Evolutionary conservation across 2,888 invertebrate genomes (phyloP).

Genomic region (Panzeria rudis): DNA sequence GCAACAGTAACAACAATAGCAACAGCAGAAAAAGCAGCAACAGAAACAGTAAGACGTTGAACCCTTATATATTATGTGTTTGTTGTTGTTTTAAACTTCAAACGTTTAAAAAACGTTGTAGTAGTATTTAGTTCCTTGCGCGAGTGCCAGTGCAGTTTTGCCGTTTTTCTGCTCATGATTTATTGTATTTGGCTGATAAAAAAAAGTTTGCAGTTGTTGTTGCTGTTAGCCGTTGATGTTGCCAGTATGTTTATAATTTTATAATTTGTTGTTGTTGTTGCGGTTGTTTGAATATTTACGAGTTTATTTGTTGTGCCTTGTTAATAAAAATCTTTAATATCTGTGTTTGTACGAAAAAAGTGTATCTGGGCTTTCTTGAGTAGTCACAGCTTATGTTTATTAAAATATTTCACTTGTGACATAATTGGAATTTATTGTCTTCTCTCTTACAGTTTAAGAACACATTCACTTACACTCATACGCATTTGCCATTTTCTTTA

Average conservation of each 20-base stretch:
- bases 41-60: slow-evolving; percentile 54
- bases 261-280: slow-evolving; percentile 27
- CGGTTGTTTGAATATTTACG: slow-evolving; percentile 69
- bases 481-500: slow-evolving; percentile 2
- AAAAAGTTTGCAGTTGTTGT: slow-evolving; percentile 46
- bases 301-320: slow-evolving; percentile 71
- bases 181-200: slow-evolving; percentile 69
- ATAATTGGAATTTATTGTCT: slow-evolving; percentile 81
- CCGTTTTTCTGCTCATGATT: slow-evolving; percentile 68
- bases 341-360: slow-evolving; percentile 34
- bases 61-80: slow-evolving; percentile 51
- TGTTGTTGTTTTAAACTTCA: slow-evolving; percentile 53
- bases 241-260: slow-evolving; percentile 33
- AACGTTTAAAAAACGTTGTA: slow-evolving; percentile 65
- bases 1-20: slow-evolving; percentile 18
- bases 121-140: slow-evolving; percentile 42
- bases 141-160: slow-evolving; percentile 48
- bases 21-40: slow-evolving; percentile 28
- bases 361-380: slow-evolving; percentile 72
- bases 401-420: slow-evolving; percentile 82
- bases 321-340: slow-evolving; percentile 68
- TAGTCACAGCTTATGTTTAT: slow-evolving; percentile 78
- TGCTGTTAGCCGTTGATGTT: slow-evolving; percentile 55
- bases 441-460: slow-evolving; percentile 50
- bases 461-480: slow-evolving; percentile 12